Evolutionary conservation across 1,140 invertebrate species (phyloP).

Genomic region (Parasteatoda tepidariorum): DNA sequence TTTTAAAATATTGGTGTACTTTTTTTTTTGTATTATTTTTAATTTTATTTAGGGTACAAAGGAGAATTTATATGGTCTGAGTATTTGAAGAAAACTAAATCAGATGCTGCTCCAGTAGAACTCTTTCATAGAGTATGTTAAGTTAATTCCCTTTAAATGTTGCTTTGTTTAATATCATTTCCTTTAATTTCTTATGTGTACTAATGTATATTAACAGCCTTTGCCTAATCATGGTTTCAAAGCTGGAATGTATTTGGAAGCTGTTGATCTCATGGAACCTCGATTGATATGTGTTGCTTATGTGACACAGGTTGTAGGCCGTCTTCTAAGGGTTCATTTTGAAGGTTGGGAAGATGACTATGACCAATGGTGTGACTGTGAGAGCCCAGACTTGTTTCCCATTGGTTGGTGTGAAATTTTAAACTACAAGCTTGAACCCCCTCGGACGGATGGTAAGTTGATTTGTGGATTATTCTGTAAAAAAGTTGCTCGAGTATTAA

Average conservation of each 20-base stretch:
- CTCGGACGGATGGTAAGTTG: conserved; percentile 69
- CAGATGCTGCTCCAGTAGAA: conserved; percentile 79
- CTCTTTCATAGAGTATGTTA: conserved; percentile 79
- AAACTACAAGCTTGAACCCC: conserved; percentile 89
- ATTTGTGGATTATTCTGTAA: not conserved
- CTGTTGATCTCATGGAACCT: conserved; percentile 97
- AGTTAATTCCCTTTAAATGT: not conserved
- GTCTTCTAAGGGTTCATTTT: conserved; percentile 91
- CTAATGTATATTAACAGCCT: conserved; percentile 72
- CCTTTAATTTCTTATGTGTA: not conserved
- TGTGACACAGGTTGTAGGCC: conserved; percentile 86
- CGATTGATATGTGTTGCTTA: conserved; percentile 93
- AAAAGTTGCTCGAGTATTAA: not conserved
- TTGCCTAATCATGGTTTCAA: conserved; percentile 88
- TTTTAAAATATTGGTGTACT: no score
- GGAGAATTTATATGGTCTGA: conserved; percentile 86
- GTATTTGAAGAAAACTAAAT: conserved; percentile 81
- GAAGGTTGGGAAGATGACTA: conserved; percentile 97
- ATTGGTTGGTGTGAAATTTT: conserved; percentile 97
- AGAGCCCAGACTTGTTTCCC: conserved; percentile 95
- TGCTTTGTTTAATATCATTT: not conserved
- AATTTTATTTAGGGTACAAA: conserved; percentile 68
- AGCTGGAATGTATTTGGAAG: conserved; percentile 92
- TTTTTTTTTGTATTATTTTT: no score
- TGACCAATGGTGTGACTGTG: conserved; percentile 97